These are phyloP conservation scores for Pectinophora gossypiella DNA, from an alignment of 1,140 invertebrate genomes.

Conservation along the genomic window DNA sequence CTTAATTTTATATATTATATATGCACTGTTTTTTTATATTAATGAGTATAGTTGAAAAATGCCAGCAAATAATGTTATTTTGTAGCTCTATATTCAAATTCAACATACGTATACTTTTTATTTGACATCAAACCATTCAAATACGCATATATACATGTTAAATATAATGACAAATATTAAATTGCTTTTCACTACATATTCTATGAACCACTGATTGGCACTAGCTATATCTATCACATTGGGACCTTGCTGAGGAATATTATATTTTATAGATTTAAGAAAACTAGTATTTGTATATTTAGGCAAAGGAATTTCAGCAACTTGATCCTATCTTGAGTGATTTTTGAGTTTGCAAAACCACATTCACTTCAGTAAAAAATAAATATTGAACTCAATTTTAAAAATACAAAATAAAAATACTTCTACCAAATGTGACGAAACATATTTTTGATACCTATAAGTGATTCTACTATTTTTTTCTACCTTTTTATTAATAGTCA, in stretches of 20 bases:
- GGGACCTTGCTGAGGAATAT: slow-evolving; percentile 34
- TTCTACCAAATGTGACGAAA: too few relatives aligned
- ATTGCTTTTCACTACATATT: background rate
- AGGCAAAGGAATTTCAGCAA: too few relatives aligned
- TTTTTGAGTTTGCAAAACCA: too few relatives aligned
- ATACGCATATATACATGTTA: background rate
- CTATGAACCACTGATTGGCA: slow-evolving; percentile 39
- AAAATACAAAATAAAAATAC: too few relatives aligned
- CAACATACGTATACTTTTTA: background rate
- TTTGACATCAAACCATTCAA: background rate
- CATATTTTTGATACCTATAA: too few relatives aligned
- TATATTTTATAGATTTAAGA: slow-evolving; percentile 4
- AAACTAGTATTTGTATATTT: too few relatives aligned
- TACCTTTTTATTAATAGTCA: too few relatives aligned
- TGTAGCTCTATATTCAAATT: background rate
- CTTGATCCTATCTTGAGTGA: too few relatives aligned
- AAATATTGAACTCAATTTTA: too few relatives aligned
- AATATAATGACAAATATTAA: background rate
- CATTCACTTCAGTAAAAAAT: too few relatives aligned
- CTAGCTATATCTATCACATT: slow-evolving; percentile 63
- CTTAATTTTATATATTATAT: background rate
- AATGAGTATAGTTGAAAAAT: background rate
- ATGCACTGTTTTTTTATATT: background rate
- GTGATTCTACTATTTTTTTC: too few relatives aligned
- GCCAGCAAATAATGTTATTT: background rate